phyloP scores from a whole-genome alignment of 2,888 invertebrate genomes.

The Pyrrhia umbra region DNA sequence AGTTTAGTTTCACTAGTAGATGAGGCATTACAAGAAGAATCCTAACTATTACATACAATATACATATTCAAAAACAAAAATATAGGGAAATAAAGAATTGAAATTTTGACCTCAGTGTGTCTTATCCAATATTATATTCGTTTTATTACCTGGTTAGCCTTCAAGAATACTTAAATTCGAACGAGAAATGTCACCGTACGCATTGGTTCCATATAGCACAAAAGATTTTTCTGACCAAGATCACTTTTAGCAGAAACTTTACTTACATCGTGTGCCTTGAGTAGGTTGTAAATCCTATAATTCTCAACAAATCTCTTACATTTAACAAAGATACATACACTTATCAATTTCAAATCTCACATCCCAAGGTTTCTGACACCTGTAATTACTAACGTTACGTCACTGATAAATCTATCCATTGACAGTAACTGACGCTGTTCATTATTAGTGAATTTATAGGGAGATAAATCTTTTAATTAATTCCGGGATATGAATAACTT shows the following conservation, averaged over 20 bases:
- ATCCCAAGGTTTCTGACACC: conserved; percentile 5
- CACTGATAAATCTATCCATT: conserved; percentile 20
- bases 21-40: no score
- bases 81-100: conserved; percentile 2
- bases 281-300: neutral
- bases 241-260: neutral
- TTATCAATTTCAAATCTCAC: conserved; percentile 21
- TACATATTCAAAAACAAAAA: no score
- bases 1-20: no score
- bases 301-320: neutral
- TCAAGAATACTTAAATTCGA: conserved; percentile 2
- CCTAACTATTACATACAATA: no score
- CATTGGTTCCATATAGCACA: neutral
- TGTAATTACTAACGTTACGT: conserved; percentile 18
- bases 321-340: conserved; percentile 5
- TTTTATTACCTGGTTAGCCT: conserved; percentile 6
- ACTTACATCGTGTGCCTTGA: neutral
- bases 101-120: neutral
- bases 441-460: neutral
- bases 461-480: conserved; percentile 6
- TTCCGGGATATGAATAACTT: neutral
- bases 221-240: neutral
- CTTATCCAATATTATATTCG: neutral
- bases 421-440: conserved; percentile 11
- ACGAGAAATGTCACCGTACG: neutral